Evolutionary conservation across 2,888 invertebrate species (phyloP), one percentile per base, ranked within the genome.

Genomic region (Sarcophaga rosellei): DNA sequence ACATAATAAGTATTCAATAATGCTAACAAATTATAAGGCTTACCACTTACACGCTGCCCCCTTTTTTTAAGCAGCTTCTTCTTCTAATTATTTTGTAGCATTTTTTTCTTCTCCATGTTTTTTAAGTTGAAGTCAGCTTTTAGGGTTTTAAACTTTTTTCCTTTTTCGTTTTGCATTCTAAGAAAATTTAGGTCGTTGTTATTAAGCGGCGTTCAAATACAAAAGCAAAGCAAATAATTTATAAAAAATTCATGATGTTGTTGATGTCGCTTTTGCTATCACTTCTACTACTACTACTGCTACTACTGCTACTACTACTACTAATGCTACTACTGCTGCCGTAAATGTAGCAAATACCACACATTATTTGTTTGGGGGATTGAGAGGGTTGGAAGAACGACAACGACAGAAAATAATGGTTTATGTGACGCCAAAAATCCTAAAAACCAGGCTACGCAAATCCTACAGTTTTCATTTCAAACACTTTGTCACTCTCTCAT

Each of bases 371-470:
- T 69, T 15, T 63, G 62, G 1, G 1, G 35, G 10, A 3, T 23
- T 1, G 23, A 23, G 35, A 2, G 35, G 8, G 4, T 35, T 35
- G 8, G 35, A 8, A 35, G 10, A 10, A 53, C 12, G 17, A 17
- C 0, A 15, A 53, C 12, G 17, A 53, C 53, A 53, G 17, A 47
- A 77, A 70, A 78, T 66, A 75, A 75, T 75, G 53, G 65, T 72
- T 78, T 70, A 70, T 63, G 69, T 78, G 81, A 84, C 86, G 86
- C 86, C 86, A 84, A 75, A 68, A 47, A 66, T 74, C 44, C 74
- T 75, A 74, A 57, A 79, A 53, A 35, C 65, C 65, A 66, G 62
- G 47, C 78, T 75, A 81, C 77, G 69, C 76, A 84, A 62, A 81
- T 73, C 53, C 47, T 62, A 25, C 25, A 53, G 53, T 53, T 53